phyloP scores from a whole-genome alignment of 2,888 invertebrate genomes.

The Notodonta ziczac region DNA sequence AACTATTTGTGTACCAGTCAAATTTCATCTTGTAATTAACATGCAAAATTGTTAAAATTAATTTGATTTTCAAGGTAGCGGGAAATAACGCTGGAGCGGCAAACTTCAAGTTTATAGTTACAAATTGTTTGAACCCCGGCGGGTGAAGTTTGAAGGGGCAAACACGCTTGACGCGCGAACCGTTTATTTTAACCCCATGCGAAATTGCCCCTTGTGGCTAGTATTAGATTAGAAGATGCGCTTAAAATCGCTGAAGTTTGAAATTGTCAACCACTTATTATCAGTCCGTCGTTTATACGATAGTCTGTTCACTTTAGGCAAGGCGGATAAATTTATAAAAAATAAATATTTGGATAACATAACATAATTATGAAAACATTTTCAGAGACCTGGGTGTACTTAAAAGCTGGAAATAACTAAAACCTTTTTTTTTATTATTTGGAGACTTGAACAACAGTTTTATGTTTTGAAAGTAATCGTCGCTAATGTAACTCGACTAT shows the following conservation, averaged over 20 bases:
- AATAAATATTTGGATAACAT: too few relatives aligned
- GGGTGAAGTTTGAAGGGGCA: constrained; percentile 30
- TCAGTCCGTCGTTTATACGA: too few relatives aligned
- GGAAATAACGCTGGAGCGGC: constrained; percentile 36
- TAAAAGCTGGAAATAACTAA: too few relatives aligned
- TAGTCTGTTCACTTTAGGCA: too few relatives aligned
- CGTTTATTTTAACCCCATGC: constrained; percentile 8
- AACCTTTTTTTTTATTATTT: too few relatives aligned
- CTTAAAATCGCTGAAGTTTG: background rate
- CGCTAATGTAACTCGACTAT: too few relatives aligned
- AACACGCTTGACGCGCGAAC: constrained; percentile 7
- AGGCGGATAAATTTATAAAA: too few relatives aligned
- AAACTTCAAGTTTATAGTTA: constrained; percentile 41
- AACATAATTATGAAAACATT: too few relatives aligned
- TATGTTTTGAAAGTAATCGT: too few relatives aligned
- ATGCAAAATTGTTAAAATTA: constrained; percentile 39
- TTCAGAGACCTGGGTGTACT: too few relatives aligned
- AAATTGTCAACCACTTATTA: background rate
- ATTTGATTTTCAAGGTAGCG: constrained; percentile 27
- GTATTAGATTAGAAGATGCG: background rate
- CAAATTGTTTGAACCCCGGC: constrained; percentile 43
- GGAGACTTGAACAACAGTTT: too few relatives aligned
- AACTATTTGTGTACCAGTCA: constrained; percentile 8
- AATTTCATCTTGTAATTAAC: constrained; percentile 20
- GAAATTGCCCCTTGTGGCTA: constrained; percentile 2